Evolutionary conservation across 2,797 vertebrate species (phyloP).

Genomic region (Malacoraja senta): DNA sequence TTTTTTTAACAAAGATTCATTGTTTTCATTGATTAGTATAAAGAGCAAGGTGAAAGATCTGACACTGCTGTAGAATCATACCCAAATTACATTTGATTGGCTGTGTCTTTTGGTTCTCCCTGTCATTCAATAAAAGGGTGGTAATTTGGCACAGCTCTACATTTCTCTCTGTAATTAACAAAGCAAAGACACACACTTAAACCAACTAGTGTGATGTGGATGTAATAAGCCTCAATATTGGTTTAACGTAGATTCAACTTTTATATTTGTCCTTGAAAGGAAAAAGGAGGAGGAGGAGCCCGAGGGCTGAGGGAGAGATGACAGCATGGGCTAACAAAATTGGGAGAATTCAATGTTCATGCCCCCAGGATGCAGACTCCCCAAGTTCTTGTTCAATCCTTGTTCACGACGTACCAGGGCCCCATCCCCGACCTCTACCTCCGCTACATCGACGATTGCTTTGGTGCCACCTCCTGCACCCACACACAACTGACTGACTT

Average conservation of each 20-base stretch:
- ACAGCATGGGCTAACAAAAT: too few species aligned
- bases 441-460: too few species aligned
- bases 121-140: background rate
- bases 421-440: too few species aligned
- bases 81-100: background rate
- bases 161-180: background rate
- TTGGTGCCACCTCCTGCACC: too few species aligned
- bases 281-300: too few species aligned
- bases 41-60: background rate
- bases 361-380: too few species aligned
- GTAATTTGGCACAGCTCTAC: background rate
- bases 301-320: too few species aligned
- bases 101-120: background rate
- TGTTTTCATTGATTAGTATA: background rate
- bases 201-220: background rate
- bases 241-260: background rate
- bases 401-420: too few species aligned
- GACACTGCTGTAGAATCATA: background rate
- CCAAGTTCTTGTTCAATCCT: too few species aligned
- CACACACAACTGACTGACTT: too few species aligned
- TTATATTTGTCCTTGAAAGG: conserved; percentile 3
- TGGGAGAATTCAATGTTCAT: too few species aligned
- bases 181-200: background rate
- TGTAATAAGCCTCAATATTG: background rate
- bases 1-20: background rate